Evolutionary conservation across 2,888 invertebrate genomes (phyloP).

Genomic region (Drosophila mimica): DNA sequence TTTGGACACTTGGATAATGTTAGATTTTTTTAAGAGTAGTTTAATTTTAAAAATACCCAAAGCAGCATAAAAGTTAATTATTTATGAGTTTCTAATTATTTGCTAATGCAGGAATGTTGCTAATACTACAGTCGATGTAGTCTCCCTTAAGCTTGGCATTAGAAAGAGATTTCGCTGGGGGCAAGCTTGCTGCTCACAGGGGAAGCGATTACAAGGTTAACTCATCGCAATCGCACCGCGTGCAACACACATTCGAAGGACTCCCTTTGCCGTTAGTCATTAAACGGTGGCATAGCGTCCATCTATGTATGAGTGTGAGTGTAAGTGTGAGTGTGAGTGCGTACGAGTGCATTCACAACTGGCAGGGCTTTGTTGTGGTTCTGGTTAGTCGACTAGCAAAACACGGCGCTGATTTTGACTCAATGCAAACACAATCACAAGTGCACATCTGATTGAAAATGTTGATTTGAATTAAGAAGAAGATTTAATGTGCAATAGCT

Average conservation of each 20-base stretch:
- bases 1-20: not conserved
- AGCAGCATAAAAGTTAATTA: not conserved
- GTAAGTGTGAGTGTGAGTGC: not conserved
- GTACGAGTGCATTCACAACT: not conserved
- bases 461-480: too few species aligned
- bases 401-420: not conserved
- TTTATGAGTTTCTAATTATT: not conserved
- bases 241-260: not conserved
- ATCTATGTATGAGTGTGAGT: not conserved
- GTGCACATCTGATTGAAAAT: too few species aligned
- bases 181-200: not conserved
- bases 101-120: not conserved
- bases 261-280: not conserved
- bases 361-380: conserved; percentile 1
- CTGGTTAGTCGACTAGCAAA: not conserved
- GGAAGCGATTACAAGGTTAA: not conserved
- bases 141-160: not conserved
- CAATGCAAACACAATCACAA: not conserved
- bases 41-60: not conserved
- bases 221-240: not conserved
- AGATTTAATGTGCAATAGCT: not conserved
- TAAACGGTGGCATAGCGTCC: not conserved
- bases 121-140: not conserved
- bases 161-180: not conserved
- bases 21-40: too few species aligned